Percentiles rank a stretch among this genome's conserved stretches.
Conservation (phyloP, 2,113 vertebrate genomes). For the Pycnonotus jocosus region DNA sequence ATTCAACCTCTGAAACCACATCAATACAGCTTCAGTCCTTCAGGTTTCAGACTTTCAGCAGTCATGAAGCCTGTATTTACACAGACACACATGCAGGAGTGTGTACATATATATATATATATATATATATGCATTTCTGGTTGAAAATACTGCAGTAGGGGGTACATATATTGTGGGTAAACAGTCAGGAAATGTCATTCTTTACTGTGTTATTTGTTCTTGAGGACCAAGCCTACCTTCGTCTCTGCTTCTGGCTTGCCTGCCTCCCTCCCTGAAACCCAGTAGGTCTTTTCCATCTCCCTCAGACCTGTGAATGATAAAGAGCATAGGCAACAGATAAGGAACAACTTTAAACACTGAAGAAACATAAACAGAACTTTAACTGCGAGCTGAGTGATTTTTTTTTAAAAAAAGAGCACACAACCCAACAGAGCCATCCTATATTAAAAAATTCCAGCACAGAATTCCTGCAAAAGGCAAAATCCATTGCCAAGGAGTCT, state of each 20-base stretch:
- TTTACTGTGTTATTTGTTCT: not conserved
- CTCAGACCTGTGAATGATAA: not conserved
- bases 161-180: not conserved
- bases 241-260: not conserved
- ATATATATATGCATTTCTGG: not conserved
- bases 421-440: not conserved
- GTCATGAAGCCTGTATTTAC: not conserved
- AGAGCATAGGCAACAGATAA: conserved; percentile 18
- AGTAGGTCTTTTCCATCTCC: not conserved
- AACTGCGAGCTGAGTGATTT: not conserved
- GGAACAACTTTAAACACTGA: not conserved
- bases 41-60: not conserved
- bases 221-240: not conserved
- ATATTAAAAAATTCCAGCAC: not conserved
- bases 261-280: not conserved
- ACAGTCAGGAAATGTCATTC: not conserved
- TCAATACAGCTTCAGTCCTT: not conserved
- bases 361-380: conserved; percentile 26
- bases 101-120: fast-evolving
- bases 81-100: fast-evolving
- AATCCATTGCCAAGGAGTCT: conserved; percentile 1
- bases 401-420: not conserved
- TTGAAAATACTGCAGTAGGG: not conserved
- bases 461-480: conserved; percentile 11
- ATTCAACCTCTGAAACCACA: not conserved